Evolutionary conservation across 2,113 vertebrate genomes (phyloP), one percentile per base, ranked within the genome.

Genomic region (Mohoua ochrocephala): DNA sequence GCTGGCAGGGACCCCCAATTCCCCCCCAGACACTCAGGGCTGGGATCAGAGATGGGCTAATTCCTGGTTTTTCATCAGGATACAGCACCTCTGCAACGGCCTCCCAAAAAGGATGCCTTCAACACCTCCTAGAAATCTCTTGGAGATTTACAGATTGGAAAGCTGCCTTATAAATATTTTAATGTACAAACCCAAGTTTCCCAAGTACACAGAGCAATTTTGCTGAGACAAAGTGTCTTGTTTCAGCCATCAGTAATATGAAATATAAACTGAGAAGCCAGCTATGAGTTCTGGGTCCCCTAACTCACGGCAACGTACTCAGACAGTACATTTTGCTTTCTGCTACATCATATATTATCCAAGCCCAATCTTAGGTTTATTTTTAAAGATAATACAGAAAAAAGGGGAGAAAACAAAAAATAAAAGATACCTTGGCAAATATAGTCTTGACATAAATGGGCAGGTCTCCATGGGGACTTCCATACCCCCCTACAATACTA

Each of bases 361-460:
- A 67, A 93, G 87, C 74, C 90, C 83, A 97, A 73, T 49, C 83
- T 94, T 76, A 47, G 52, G 27, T 73, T 91, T 77, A 53, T 47
- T 94, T 94, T 81, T 65, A 79, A 96, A 88, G 77, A 83, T 77
- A 87, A 85, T 57, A 82, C 9, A 84, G 86, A 89, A 89, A 93
- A 79, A 95, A 70, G 44, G 82, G 68, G 64, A 82, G 76, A 81
- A 95, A 93, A 88, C 37, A 90, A 84, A 90, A 85, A 63, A 69
- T 16, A 76, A 95, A 85, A 97, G 87, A 96, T 98, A 99, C 99
- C 99, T 99, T 99, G 97, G 98, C 98, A 98, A 99, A 99, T 97
- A 99, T 98, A 22, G 99, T 99, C 98, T 99, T 99, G 96, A 99
- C 98, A 94, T 99, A 99, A 97, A 99, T 99, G 39, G 99, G 99